Conservation (phyloP, 2,113 vertebrate genomes). For the Oenanthe oenanthe region DNA sequence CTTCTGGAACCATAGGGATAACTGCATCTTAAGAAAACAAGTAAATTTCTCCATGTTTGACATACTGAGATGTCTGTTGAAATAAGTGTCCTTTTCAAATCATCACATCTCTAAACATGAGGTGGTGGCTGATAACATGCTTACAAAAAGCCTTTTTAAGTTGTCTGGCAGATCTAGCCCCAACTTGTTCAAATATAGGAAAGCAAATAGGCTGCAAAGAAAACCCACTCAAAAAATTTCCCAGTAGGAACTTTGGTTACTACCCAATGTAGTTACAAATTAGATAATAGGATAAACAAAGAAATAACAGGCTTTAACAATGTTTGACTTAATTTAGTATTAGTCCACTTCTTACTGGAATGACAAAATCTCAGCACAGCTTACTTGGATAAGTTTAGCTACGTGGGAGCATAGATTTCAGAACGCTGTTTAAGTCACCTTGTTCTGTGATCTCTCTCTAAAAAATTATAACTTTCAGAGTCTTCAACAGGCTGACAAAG, state of each 20-base stretch:
- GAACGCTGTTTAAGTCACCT: background rate
- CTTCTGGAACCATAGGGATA: background rate
- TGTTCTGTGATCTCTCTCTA: background rate
- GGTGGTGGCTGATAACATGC: background rate
- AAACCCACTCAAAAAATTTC: conserved; percentile 23
- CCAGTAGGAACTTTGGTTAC: background rate
- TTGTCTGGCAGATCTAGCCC: conserved; percentile 22
- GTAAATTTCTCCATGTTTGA: background rate
- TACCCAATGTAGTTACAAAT: conserved; percentile 38
- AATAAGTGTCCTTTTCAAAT: conserved; percentile 20
- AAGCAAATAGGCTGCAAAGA: conserved; percentile 9
- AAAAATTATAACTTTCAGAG: background rate
- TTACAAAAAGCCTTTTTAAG: conserved; percentile 23
- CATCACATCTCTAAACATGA: background rate
- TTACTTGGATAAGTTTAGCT: background rate
- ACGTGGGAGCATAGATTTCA: background rate
- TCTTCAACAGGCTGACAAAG: background rate
- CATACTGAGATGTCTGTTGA: background rate
- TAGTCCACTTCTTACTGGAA: conserved; percentile 4
- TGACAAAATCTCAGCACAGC: background rate
- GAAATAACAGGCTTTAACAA: conserved; percentile 33
- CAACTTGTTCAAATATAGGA: background rate
- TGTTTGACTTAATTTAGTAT: background rate
- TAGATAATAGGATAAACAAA: conserved; percentile 11
- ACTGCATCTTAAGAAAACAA: conserved; percentile 28